phyloP scores from a whole-genome alignment of 2,888 invertebrate species.

The Nezara viridula region DNA sequence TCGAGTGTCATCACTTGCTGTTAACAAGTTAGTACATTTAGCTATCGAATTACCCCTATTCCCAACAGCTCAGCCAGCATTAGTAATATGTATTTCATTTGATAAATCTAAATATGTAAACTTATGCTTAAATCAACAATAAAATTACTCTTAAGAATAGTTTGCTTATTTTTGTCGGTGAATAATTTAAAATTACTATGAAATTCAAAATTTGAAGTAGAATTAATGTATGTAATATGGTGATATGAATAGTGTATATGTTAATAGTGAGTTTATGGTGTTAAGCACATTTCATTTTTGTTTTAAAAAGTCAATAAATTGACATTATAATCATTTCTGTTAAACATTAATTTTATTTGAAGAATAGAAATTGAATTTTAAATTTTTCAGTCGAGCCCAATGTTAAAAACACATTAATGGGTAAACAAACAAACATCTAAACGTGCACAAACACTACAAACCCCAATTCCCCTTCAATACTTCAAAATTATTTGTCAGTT shows the following conservation, averaged over 20 bases:
- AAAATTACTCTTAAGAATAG: background rate
- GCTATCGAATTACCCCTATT: background rate
- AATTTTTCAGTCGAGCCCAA: background rate
- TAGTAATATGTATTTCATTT: background rate
- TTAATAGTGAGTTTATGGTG: background rate
- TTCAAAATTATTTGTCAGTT: conserved; percentile 30
- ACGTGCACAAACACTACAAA: conserved; percentile 53
- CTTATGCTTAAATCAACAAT: background rate
- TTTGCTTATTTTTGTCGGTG: background rate
- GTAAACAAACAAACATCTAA: conserved; percentile 50
- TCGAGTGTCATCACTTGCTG: conserved; percentile 77
- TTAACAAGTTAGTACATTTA: conserved; percentile 66
- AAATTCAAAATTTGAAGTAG: background rate
- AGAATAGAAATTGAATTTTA: background rate
- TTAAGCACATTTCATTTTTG: background rate
- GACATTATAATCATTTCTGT: background rate
- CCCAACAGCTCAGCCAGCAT: background rate
- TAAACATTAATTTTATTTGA: background rate
- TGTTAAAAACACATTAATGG: background rate
- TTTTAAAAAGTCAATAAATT: background rate
- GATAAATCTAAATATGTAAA: background rate
- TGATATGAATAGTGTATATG: background rate
- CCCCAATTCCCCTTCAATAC: background rate
- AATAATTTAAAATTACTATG: background rate
- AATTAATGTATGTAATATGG: background rate